Base-by-base conservation (phyloP, 2,113 vertebrate species). In the Phoenicopterus ruber region DNA sequence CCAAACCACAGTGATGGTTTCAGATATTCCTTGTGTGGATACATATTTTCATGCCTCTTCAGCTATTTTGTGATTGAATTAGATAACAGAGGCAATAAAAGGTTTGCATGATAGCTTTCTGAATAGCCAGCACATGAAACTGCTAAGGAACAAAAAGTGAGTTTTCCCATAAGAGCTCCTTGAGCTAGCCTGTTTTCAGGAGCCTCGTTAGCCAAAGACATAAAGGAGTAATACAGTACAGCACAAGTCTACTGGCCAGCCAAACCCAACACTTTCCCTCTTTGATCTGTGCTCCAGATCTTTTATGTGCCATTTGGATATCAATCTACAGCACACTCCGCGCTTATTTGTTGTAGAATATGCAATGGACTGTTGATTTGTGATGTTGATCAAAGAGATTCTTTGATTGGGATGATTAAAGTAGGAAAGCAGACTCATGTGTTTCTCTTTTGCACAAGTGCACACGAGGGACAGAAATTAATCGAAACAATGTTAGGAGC, bases 311-410 rank as follows among this genome's bases (percentile, higher is more conserved):
- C 57, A 47, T 91, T 87, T 90, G 82, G 58, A 66, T 87, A 82
- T 93, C 49, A 67, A 93, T 89, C 91, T 82, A 50, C 78, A 89
- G n/a, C 54, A 85, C 78, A 79, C 46, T 20, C 72, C 69, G n/a
- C 20, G n/a, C 44, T 87, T 82, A 44, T 26, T 89, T 94, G 55
- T 31, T 73, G 34, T 57, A 73, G 70, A 85, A 95, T 93, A 82
- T 66, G 57, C 78, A 73, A 11, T 31, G 26, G 42, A 73, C 22
- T 90, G 74, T 4, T 4, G 2, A 70, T 93, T 95, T 85, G 81
- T 91, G 89, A 69, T 87, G 88, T 42, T 95, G 97, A 97, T 97
- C 95, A 97, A 96, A 96, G 86, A 52, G 77, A 28, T 76, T 3
- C 66, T 71, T 91, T 85, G 57, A 93, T 36, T 85, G 58, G 31